These are phyloP conservation scores for Trochalopteron elliotii DNA, from an alignment of 2,113 vertebrate species.

Conservation along the genomic window DNA sequence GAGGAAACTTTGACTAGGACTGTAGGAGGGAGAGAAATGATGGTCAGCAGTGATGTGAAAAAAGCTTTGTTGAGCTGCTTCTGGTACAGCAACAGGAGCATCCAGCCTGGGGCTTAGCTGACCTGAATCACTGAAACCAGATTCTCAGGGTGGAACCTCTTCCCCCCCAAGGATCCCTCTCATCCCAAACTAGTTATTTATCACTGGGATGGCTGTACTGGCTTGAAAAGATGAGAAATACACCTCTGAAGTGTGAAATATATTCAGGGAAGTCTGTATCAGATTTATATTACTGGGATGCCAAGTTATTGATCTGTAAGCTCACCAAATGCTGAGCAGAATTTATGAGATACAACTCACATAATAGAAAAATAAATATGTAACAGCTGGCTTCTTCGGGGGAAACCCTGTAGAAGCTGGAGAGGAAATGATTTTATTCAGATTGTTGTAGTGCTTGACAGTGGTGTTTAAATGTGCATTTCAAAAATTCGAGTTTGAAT, in stretches of 20 bases:
- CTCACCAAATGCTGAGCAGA: constrained; percentile 51
- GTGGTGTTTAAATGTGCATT: constrained; percentile 35
- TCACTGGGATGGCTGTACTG: neutral
- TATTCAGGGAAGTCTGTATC: constrained; percentile 31
- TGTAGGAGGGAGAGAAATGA: neutral
- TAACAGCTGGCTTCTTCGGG: constrained; percentile 54
- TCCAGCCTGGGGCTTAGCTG: neutral
- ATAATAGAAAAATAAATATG: constrained; percentile 66
- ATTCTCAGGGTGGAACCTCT: neutral
- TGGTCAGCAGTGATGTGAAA: neutral
- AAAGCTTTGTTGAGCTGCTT: neutral
- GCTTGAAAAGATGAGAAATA: constrained; percentile 19
- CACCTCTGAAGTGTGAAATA: constrained; percentile 41
- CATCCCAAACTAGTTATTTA: neutral
- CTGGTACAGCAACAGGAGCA: neutral
- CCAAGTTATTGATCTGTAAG: constrained; percentile 46
- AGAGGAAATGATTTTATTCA: constrained; percentile 48
- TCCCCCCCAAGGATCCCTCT: neutral
- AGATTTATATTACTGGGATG: constrained; percentile 41
- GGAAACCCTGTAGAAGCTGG: constrained; percentile 50
- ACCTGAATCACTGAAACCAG: neutral
- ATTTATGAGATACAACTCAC: constrained; percentile 50
- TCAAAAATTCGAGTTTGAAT: constrained; percentile 5
- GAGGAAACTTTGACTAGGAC: neutral
- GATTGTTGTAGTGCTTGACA: neutral